Base-by-base conservation (phyloP, 2,113 vertebrate species). In the Pholis gunnellus region DNA sequence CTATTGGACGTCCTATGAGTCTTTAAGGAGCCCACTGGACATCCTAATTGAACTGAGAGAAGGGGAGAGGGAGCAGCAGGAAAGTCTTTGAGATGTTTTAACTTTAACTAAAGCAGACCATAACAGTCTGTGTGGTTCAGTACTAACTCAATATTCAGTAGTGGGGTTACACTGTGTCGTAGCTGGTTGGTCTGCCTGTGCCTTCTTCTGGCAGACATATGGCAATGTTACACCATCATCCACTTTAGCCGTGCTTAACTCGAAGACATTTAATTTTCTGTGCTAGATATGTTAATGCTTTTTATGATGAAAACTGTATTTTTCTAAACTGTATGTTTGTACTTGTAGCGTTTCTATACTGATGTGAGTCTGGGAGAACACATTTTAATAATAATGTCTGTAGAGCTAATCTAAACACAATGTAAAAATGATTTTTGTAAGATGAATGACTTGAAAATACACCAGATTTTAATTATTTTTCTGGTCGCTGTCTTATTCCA, bases 281-380 rank as follows among this genome's bases (percentile, higher is more conserved):
- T 77, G 65, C 14, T 59, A 40, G 52, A 56, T 50, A 18, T 73
- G 5, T 70, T 48, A 0, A 81, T 42, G 50, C 17, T 75, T 89
- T 89, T 79, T 64, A 66, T 46, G n/a, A 29, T 4, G 31, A 81
- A 57, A 20, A 66, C 36, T 70, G 48, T 87, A 85, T 88, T 91
- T 93, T 90, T 90, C 67, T 90, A 87, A 79, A 64, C 61, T 73
- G 29, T 79, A 42, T 87, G 63, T 74, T 80, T 82, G 70, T 73
- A 29, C 20, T 44, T 76, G 70, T 31, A 65, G 54, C 65, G 44
- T 84, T 87, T 87, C 36, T 46, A 75, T 52, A 81, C 80, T 68
- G 44, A 60, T 69, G 77, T 64, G 20, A 57, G 54, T 66, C 60
- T 78, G 44, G 52, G 56, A 79, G 67, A 67, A 80, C 74, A 72